Percentiles rank a stretch among this genome's conserved stretches.
Evolutionary conservation across 2,888 invertebrate genomes (phyloP).

Genomic region (Bombylius discolor): DNA sequence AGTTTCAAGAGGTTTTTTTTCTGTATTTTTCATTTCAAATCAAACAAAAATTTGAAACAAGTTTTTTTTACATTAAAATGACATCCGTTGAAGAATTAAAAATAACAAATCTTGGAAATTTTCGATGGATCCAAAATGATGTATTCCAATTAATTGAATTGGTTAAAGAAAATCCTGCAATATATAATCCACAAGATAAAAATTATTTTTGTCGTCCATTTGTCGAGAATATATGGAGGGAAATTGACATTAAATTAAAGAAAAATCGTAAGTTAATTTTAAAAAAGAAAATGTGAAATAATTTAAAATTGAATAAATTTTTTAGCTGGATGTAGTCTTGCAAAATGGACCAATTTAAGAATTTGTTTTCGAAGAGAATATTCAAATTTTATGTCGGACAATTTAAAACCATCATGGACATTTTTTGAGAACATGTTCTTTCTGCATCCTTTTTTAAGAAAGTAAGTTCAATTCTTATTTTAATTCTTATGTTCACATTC

Average conservation of each 20-base stretch:
- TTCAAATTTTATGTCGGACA: conserved; percentile 29
- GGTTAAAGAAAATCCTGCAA: conserved; percentile 31
- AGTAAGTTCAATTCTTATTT: conserved; percentile 17
- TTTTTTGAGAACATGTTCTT: conserved; percentile 35
- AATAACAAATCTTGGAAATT: background rate
- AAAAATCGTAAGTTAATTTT: conserved; percentile 25
- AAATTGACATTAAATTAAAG: conserved; percentile 29
- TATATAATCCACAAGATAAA: conserved; percentile 33
- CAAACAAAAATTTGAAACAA: too few relatives aligned
- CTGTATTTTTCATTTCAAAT: too few relatives aligned
- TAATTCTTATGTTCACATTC: too few relatives aligned
- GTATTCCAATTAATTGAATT: conserved; percentile 26
- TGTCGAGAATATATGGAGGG: conserved; percentile 34
- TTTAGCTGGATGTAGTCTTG: conserved; percentile 29
- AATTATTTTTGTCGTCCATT: conserved; percentile 34
- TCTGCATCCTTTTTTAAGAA: conserved; percentile 30
- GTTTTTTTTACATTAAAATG: background rate
- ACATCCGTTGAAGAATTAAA: background rate
- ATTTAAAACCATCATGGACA: conserved; percentile 31
- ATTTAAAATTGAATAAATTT: background rate
- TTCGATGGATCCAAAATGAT: background rate
- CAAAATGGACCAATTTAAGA: conserved; percentile 33
- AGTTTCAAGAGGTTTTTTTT: too few relatives aligned
- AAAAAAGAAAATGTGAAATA: too few relatives aligned
- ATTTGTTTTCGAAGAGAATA: conserved; percentile 34